phyloP scores from a whole-genome alignment of 1,140 invertebrate genomes.

The Papilio aristodemus region DNA sequence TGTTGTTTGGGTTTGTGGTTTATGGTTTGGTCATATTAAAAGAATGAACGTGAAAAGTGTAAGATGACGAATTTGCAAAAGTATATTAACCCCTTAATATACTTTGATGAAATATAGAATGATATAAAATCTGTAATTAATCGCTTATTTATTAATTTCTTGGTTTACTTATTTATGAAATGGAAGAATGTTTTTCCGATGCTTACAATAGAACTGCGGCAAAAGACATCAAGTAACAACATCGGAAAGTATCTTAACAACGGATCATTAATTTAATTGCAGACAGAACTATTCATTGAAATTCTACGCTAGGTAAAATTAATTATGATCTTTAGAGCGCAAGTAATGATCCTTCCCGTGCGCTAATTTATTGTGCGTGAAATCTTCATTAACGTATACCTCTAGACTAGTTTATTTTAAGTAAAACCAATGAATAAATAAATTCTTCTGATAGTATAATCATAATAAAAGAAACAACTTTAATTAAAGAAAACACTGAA shows the following conservation, averaged over 20 bases:
- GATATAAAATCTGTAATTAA: no score
- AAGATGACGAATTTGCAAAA: no score
- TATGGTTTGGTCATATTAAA: no score
- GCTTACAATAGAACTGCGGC: no score
- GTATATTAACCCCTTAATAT: no score
- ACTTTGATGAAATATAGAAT: no score
- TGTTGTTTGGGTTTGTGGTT: no score
- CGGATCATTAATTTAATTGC: slow-evolving; percentile 1
- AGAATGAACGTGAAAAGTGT: no score
- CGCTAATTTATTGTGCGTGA: slow-evolving; percentile 28
- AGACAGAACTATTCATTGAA: slow-evolving; percentile 24
- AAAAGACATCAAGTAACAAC: not conserved
- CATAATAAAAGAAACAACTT: no score
- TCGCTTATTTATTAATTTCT: not conserved
- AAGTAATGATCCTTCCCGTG: slow-evolving; percentile 16
- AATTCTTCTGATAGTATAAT: not conserved
- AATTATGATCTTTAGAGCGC: slow-evolving; percentile 24
- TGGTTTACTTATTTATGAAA: no score
- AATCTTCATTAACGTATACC: not conserved
- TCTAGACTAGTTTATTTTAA: not conserved
- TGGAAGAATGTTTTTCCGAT: no score
- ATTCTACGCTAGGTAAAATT: slow-evolving; percentile 24
- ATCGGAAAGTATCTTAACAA: not conserved
- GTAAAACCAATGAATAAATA: not conserved
- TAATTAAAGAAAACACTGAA: no score